Conservation (phyloP, 2,113 vertebrate genomes). For the Gallinago undulata region DNA sequence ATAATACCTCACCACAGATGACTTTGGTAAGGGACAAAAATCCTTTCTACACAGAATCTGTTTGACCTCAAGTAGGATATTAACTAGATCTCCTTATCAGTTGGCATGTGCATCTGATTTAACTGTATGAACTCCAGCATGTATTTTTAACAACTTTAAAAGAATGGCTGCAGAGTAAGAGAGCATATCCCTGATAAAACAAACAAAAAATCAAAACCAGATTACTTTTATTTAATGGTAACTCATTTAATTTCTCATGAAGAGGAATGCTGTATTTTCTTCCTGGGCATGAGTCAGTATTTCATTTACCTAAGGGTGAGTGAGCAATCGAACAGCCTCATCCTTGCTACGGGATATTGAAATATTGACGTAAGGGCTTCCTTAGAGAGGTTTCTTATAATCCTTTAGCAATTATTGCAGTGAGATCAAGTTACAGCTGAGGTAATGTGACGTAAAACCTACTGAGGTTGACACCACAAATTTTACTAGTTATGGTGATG, state of each 20-base stretch:
- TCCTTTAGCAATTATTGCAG: background rate
- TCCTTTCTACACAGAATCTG: background rate
- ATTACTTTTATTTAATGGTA: background rate
- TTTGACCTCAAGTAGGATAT: constrained; percentile 16
- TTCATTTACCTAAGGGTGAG: background rate
- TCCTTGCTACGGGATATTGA: background rate
- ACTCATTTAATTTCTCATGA: background rate
- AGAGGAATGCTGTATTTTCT: background rate
- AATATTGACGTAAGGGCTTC: background rate
- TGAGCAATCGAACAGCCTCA: background rate
- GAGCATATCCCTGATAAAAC: background rate
- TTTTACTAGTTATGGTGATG: background rate
- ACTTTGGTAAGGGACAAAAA: background rate
- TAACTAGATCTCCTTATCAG: constrained; percentile 44
- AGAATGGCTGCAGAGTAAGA: background rate
- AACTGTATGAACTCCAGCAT: background rate
- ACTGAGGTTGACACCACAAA: background rate
- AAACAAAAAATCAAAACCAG: background rate
- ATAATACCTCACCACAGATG: background rate
- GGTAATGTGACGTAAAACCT: background rate
- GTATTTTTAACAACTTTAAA: background rate
- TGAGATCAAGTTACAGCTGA: constrained; percentile 6
- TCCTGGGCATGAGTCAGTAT: background rate
- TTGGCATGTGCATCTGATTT: constrained; percentile 4
- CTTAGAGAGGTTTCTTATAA: background rate